Evolutionary conservation across 1,140 invertebrate genomes (phyloP), one percentile per base, ranked within the genome.

Genomic region (Pemphigus obesinymphae): DNA sequence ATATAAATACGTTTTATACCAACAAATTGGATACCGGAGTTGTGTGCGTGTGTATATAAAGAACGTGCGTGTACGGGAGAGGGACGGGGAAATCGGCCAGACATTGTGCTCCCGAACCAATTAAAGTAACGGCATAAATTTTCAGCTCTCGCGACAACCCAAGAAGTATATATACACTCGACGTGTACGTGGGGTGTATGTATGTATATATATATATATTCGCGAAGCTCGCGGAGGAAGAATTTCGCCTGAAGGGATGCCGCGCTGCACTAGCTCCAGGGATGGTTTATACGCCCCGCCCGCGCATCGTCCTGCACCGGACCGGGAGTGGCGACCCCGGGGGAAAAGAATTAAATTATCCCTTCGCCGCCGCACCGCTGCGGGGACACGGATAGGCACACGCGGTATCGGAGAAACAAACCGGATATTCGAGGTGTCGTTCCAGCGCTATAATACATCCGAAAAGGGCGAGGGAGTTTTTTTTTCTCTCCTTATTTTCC

Each of bases 51-150:
- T 10, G 37, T 40, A n/a, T 40, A 13, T n/a, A 26, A n/a, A 48
- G 2, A 53, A 8, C n/a, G 50, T 8, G n/a, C n/a, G 50, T 0
- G n/a, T 3, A 3, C n/a, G n/a, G 37, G 37, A 26, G n/a, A 43
- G 11, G n/a, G 66, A 43, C 37, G 53, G 53, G 75, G 34, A 78
- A 58, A 78, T 63, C 76, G 75, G 31, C 75, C 75, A 80, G 76
- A 80, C 76, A 63, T 80, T 80, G 76, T 80, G 76, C 53, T 80
- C 73, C 37, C 37, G 76, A 80, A 80, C 76, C 76, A 80, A 80
- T 80, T 80, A 80, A 80, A 80, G 76, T 80, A 80, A 80, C 76
- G 76, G 76, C 76, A 80, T 80, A 80, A 80, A 80, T 80, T 80
- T 61, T 45, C 76, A 45, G 75, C 55, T 61, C 76, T 40, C 76